phyloP scores from a whole-genome alignment of 2,797 vertebrate genomes.

The Rhinogobio ventralis region DNA sequence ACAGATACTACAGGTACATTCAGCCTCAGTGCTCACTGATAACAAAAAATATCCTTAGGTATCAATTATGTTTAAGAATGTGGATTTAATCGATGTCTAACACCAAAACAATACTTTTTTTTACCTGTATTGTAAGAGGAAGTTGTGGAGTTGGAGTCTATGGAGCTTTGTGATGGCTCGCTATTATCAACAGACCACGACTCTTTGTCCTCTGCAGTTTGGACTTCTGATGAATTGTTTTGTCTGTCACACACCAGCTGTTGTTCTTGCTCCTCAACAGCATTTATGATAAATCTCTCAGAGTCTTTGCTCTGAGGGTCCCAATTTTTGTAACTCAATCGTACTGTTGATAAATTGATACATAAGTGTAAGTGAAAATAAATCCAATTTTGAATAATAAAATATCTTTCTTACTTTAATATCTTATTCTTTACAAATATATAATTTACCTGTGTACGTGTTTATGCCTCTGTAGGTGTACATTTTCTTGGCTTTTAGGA shows the following conservation, averaged over 20 bases:
- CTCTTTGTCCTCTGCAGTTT: background rate
- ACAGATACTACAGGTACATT: constrained; percentile 58
- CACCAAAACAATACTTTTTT: background rate
- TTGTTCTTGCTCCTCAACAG: constrained; percentile 25
- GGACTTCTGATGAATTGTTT: constrained; percentile 1
- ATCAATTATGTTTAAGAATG: background rate
- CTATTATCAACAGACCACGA: constrained; percentile 30
- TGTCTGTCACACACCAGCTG: constrained; percentile 12
- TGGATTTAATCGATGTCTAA: background rate
- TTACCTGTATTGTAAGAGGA: constrained; percentile 54
- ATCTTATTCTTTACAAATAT: constrained; percentile 15
- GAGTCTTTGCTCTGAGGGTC: constrained; percentile 18
- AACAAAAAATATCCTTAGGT: background rate
- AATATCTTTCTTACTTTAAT: background rate
- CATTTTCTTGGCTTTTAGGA: constrained; percentile 57
- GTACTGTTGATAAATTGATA: constrained; percentile 27
- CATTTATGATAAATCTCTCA: background rate
- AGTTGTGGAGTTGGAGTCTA: constrained; percentile 55
- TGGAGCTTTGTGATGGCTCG: constrained; percentile 54
- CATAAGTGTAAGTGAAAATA: background rate
- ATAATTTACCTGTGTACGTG: constrained; percentile 55
- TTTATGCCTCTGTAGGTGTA: constrained; percentile 42
- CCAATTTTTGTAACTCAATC: constrained; percentile 16
- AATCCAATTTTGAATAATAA: background rate
- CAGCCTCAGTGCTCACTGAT: constrained; percentile 41